Percentiles rank a stretch among this genome's conserved stretches.
phyloP scores from a whole-genome alignment of 2,888 invertebrate genomes.

The Ormyrus labotus region DNA sequence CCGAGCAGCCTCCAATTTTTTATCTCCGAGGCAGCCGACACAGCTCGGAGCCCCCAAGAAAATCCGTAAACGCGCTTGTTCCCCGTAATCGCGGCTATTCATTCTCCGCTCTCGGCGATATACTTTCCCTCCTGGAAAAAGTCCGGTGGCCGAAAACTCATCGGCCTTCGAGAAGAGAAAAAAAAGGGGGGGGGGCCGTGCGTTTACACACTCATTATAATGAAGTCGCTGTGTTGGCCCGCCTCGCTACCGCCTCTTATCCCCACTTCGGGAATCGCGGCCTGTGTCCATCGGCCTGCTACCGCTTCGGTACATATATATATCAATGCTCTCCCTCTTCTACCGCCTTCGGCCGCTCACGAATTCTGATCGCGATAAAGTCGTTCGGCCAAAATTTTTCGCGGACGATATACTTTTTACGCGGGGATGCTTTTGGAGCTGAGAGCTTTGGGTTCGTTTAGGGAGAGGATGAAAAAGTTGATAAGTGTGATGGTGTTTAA shows the following conservation, averaged over 20 bases:
- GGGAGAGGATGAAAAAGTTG: no score
- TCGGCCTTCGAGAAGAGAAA: neutral
- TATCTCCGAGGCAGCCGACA: neutral
- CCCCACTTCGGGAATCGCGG: slow-evolving; percentile 33
- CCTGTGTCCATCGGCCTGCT: slow-evolving; percentile 23
- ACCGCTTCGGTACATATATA: neutral
- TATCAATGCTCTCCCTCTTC: neutral
- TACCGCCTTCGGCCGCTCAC: neutral
- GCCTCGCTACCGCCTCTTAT: slow-evolving; percentile 28
- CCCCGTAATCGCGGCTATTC: slow-evolving; percentile 14
- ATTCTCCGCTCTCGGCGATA: neutral
- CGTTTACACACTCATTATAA: slow-evolving; percentile 33
- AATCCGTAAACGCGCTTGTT: neutral
- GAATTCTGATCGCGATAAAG: slow-evolving; percentile 32
- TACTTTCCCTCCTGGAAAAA: neutral
- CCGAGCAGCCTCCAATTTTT: no score
- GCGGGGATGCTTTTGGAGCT: neutral
- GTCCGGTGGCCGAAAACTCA: neutral
- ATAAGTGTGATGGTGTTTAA: no score
- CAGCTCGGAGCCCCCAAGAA: neutral
- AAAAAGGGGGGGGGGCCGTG: neutral
- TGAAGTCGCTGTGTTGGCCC: slow-evolving; percentile 35
- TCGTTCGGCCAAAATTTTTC: neutral
- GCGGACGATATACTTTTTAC: neutral
- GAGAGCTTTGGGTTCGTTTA: neutral